phyloP scores from a whole-genome alignment of 2,888 invertebrate species.

The Dasysyrphus albostriatus region DNA sequence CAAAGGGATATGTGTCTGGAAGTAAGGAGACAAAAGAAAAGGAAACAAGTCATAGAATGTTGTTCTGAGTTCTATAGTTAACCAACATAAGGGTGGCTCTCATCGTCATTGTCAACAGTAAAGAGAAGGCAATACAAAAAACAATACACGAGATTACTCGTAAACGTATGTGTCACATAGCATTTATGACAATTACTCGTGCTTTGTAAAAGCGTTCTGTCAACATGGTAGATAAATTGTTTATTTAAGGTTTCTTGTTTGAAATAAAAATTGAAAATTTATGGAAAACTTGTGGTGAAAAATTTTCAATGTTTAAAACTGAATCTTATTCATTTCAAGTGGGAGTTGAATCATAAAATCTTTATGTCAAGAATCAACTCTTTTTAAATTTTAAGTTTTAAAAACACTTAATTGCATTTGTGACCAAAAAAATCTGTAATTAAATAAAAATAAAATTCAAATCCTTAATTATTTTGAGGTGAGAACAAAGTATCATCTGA shows the following conservation, averaged over 20 bases:
- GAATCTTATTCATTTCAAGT: no score
- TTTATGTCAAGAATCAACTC: no score
- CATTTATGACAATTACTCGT: conserved; percentile 4
- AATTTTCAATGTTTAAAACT: no score
- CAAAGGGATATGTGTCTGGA: background rate
- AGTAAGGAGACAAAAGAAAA: background rate
- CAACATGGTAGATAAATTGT: background rate
- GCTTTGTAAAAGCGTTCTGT: background rate
- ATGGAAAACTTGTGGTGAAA: background rate
- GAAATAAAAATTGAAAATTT: background rate
- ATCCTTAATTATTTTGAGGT: no score
- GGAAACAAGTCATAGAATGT: background rate
- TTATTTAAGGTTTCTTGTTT: background rate
- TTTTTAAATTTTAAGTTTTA: no score
- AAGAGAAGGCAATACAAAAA: conserved; percentile 13
- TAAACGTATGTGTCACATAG: background rate
- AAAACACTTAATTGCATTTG: no score
- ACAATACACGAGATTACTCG: background rate
- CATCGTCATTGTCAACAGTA: background rate
- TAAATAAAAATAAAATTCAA: no score
- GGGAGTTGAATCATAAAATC: no score
- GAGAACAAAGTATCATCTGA: no score
- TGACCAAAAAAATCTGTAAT: no score
- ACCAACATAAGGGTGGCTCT: background rate
- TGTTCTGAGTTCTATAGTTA: background rate